Conservation (phyloP, 2,113 vertebrate species). For the Aegotheles bennettii region DNA sequence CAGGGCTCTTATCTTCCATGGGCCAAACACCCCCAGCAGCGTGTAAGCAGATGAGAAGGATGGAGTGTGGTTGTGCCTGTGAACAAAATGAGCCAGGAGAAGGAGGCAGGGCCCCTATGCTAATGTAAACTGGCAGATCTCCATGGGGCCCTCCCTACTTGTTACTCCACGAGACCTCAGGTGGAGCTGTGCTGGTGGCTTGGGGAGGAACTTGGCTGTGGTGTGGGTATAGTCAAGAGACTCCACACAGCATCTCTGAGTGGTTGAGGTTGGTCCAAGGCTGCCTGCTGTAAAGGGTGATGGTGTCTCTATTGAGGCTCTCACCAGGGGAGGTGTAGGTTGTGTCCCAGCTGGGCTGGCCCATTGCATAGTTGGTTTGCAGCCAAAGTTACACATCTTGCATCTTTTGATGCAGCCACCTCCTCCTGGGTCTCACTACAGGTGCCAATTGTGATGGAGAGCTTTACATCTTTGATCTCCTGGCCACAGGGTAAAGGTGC, state of each 20-base stretch:
- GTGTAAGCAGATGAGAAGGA: background rate
- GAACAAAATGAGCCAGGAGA: background rate
- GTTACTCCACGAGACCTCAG: background rate
- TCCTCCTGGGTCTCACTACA: background rate
- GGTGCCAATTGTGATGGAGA: background rate
- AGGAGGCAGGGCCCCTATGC: background rate
- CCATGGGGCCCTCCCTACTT: accelerated
- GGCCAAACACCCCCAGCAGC: background rate
- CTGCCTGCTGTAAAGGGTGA: background rate
- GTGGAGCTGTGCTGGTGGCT: background rate
- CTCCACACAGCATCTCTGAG: background rate
- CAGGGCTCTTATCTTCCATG: background rate
- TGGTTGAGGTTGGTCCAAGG: background rate
- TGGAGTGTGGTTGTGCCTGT: background rate
- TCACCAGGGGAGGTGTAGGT: background rate
- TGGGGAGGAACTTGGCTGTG: background rate
- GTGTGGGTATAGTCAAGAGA: background rate
- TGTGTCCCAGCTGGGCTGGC: background rate
- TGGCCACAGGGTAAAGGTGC: background rate
- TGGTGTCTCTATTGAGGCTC: background rate
- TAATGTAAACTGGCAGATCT: background rate
- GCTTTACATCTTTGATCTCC: conserved; percentile 6
- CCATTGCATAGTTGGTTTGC: background rate
- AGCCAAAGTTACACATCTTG: background rate
- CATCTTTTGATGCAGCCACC: background rate